Evolutionary conservation across 1,140 invertebrate species (phyloP).

Genomic region (Eufriesea mexicana): DNA sequence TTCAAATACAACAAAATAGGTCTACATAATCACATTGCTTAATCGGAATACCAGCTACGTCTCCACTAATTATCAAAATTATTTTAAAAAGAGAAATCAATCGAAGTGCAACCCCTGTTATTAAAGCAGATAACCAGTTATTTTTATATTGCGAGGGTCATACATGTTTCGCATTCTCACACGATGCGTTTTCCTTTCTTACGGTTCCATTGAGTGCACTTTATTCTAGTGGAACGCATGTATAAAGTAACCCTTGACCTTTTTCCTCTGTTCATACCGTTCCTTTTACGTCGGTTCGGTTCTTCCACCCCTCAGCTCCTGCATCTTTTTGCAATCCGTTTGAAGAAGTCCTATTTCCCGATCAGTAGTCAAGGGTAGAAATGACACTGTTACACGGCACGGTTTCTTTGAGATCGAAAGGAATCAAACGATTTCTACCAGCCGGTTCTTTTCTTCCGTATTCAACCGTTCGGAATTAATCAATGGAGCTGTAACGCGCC

Average conservation of each 20-base stretch:
- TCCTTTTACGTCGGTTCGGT: neutral
- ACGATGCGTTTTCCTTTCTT: neutral
- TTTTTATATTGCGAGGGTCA: too few relatives aligned
- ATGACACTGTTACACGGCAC: slow-evolving; percentile 5
- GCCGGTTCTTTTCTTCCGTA: neutral
- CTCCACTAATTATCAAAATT: too few relatives aligned
- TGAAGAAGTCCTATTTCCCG: neutral
- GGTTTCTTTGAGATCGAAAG: neutral
- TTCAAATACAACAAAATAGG: too few relatives aligned
- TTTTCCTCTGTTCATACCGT: neutral
- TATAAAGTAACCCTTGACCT: slow-evolving; percentile 4
- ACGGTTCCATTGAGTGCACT: neutral
- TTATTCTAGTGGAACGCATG: neutral
- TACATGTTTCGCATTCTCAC: neutral
- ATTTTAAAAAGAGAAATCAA: too few relatives aligned
- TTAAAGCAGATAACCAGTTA: too few relatives aligned
- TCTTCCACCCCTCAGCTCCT: neutral
- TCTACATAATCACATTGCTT: too few relatives aligned
- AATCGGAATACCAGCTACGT: too few relatives aligned
- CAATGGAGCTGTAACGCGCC: neutral
- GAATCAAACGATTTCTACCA: slow-evolving; percentile 9
- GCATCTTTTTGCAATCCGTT: neutral
- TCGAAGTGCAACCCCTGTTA: too few relatives aligned
- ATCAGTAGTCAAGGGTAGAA: neutral
- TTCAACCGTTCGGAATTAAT: slow-evolving; percentile 11